Percentiles rank a stretch among this genome's conserved stretches.
Conservation (phyloP, 2,113 vertebrate genomes). For the Paradoxurus hermaphroditus region DNA sequence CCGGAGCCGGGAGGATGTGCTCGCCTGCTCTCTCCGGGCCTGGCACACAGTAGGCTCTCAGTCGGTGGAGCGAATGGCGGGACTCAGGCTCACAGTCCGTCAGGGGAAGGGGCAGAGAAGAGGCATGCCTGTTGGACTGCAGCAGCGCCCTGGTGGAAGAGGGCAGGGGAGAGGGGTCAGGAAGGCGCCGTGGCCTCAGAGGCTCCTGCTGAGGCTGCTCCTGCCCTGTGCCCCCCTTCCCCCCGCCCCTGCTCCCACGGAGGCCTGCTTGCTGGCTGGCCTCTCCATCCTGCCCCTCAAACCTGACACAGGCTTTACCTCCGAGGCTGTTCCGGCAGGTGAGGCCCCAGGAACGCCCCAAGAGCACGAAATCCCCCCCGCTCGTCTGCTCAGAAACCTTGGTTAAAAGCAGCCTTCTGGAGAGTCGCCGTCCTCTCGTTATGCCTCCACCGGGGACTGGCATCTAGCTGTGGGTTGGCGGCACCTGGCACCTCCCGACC, state of each 20-base stretch:
- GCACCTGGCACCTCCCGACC: neutral
- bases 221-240: neutral
- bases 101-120: neutral
- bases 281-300: slow-evolving; percentile 42
- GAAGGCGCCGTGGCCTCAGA: accelerated
- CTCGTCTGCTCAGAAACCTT: neutral
- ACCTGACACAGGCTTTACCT: neutral
- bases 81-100: neutral
- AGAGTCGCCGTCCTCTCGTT: neutral
- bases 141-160: accelerated
- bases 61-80: neutral
- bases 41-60: neutral
- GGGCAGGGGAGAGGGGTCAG: neutral
- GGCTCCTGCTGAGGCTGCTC: accelerated
- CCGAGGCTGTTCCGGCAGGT: neutral
- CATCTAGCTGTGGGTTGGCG: neutral
- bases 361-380: neutral
- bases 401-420: neutral
- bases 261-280: neutral
- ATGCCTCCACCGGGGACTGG: neutral
- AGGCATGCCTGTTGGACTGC: accelerated
- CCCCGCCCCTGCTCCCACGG: neutral
- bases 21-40: neutral
- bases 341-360: neutral
- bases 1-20: neutral